Evolutionary conservation across 2,888 invertebrate species (phyloP), one percentile per base, ranked within the genome.

Genomic region (Oxyteleia sp.): DNA sequence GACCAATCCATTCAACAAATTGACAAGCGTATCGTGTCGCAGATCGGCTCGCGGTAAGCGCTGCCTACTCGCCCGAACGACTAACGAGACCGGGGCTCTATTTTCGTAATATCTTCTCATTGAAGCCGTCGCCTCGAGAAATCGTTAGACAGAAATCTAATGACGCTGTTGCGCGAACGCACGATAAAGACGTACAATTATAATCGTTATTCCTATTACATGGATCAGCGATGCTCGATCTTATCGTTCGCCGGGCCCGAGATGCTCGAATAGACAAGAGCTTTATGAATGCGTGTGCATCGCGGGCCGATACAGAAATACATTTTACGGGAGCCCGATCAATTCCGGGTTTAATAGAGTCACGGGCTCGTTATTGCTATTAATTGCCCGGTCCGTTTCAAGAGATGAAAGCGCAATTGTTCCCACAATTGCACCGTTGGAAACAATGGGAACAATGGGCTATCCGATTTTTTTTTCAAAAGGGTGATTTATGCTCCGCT

Each of bases 161-260:
- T 85, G 78, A 74, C 55, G 74, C 43, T n/a, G 80, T 76, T 81
- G 76, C 61, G 51, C 75, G 47, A 75, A 32, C 57, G 57, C 76
- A 71, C 78, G 81, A 83, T 85, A 83, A 72, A 85, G 85, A 81
- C 85, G 83, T 85, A 82, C 85, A 81, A 82, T 83, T 85, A 85
- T 78, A 76, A 71, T 81, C 64, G 61, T 71, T 75, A 75, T 72
- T 75, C 57, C 59, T 68, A 72, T 82, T 79, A 82, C 69, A 69
- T 68, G 72, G 64, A 74, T 74, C 78, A 41, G 41, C 71, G 66
- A 53, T 72, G 55, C 18, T 20, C 16, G 80, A 82, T 85, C 72
- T 85, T 85, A 85, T 82, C 85, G 64, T 16, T 51, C 41, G 13
- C 13, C 41, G 18, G 20, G 26, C 16, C 47, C 20, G 23, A 41